A percentile compares a stretch with the other conserved stretches of the same genome.
phyloP scores from a whole-genome alignment of 2,888 invertebrate species.

The Sphaerophoria taeniata region DNA sequence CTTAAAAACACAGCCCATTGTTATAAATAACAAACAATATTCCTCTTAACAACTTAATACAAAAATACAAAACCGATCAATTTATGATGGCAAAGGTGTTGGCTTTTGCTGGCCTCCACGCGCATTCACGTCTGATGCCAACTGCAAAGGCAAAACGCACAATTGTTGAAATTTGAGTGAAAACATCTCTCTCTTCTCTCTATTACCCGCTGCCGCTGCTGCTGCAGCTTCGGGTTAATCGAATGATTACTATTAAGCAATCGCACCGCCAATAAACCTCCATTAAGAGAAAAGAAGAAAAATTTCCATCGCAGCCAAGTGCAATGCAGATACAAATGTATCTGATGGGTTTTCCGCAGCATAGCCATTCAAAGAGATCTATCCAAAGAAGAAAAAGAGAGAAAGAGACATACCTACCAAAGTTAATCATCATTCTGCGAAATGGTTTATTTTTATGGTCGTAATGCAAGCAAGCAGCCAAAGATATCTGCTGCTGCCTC shows the following conservation, averaged over 20 bases:
- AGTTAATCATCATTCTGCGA: constrained; percentile 72
- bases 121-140: constrained; percentile 10
- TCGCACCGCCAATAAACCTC: constrained; percentile 34
- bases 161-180: constrained; percentile 52
- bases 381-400: background rate
- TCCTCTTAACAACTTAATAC: constrained; percentile 69
- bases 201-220: constrained; percentile 22
- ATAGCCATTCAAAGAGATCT: background rate
- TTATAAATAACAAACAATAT: constrained; percentile 65
- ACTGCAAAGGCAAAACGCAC: background rate
- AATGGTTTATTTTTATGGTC: constrained; percentile 74
- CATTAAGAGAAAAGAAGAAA: constrained; percentile 74
- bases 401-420: constrained; percentile 50
- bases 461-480: constrained; percentile 41
- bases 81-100: constrained; percentile 70
- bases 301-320: constrained; percentile 52
- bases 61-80: constrained; percentile 57
- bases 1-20: constrained; percentile 25
- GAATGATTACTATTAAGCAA: constrained; percentile 73
- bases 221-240: constrained; percentile 55
- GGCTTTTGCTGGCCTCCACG: constrained; percentile 33
- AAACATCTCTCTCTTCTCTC: constrained; percentile 50
- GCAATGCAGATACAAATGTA: constrained; percentile 25
- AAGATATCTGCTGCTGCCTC: constrained; percentile 53
- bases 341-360: constrained; percentile 36